Conservation (phyloP, 2,888 invertebrate species). For the Blastobasis adustella region DNA sequence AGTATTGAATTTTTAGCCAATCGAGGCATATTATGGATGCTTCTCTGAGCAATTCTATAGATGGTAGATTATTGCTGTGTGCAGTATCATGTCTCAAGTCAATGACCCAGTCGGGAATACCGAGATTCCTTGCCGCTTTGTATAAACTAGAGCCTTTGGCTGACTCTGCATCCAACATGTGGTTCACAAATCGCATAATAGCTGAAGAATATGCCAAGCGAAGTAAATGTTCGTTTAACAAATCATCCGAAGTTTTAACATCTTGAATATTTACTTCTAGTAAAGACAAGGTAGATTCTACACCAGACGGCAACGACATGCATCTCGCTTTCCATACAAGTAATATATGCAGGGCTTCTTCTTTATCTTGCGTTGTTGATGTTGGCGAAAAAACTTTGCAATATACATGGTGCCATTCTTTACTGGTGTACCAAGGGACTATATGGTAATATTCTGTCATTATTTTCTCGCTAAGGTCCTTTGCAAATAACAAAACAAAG, state of each 20-base stretch:
- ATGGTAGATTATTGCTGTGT: conserved; percentile 81
- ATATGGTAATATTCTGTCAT: conserved; percentile 47
- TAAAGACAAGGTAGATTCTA: conserved; percentile 76
- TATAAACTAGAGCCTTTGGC: conserved; percentile 69
- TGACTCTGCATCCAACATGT: conserved; percentile 73
- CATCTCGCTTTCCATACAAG: conserved; percentile 75
- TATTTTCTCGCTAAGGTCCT: not conserved
- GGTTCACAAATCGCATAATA: conserved; percentile 79
- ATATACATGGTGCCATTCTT: conserved; percentile 72
- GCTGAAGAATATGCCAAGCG: conserved; percentile 77
- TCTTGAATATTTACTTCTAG: conserved; percentile 68
- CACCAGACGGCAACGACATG: conserved; percentile 72
- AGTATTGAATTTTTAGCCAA: conserved; percentile 82
- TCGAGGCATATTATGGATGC: conserved; percentile 77
- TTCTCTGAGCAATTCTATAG: conserved; percentile 75
- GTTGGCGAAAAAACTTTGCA: conserved; percentile 51
- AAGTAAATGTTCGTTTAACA: conserved; percentile 56
- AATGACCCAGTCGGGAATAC: conserved; percentile 87
- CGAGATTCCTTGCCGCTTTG: conserved; percentile 76
- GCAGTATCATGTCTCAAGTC: conserved; percentile 85
- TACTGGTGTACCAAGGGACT: conserved; percentile 59
- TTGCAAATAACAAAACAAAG: too few species aligned
- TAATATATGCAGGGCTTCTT: conserved; percentile 61
- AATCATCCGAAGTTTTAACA: conserved; percentile 25
- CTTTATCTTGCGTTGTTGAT: conserved; percentile 30